Base-by-base conservation (phyloP, 2,113 vertebrate genomes). In the Gymnorhina tibicen region DNA sequence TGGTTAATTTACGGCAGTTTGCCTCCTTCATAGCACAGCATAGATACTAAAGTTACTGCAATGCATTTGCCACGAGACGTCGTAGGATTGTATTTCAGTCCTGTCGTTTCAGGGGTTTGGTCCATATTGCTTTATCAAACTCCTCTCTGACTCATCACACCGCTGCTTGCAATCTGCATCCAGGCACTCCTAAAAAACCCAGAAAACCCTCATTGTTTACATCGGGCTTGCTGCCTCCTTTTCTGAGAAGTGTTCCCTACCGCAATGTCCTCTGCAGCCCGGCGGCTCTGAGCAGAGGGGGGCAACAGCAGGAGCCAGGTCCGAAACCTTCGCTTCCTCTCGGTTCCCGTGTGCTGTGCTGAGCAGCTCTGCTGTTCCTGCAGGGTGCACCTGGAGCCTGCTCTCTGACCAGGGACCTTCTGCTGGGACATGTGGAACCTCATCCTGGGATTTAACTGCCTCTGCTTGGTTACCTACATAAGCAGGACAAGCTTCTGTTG, bases 311-410 rank as follows among this genome's bases (percentile, higher is more conserved):
- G 11, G 8, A 33, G 30, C 9, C 73, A 39, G 28, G 16, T 63
- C 14, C 4, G 2, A 69, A 77, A 50, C 26, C 5, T n/a, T 39
- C 1, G 0, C 28, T 55, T 55, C 55, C 63, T 41, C 35, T 0
- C 1, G 1, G 35, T 28, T 42, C 12, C 21, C 19, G 1, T 9
- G 16, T 2, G 37, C 39, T 32, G 28, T 8, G 46, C 33, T 15
- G 23, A 52, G 72, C 44, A 52, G 30, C 33, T 62, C 41, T 46
- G 44, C 73, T 58, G 15, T 2, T 56, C 44, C 70, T 39, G 46
- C 47, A 52, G 10, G 6, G 3, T 18, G 9, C 2, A 4, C 32
- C 49, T 50, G 17, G 13, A 78, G 16, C 7, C 64, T 69, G 41
- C 33, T 73, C 33, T 32, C 69, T 30, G 19, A 30, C n/a, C 63